Conservation (phyloP, 2,888 invertebrate species). For the Leptinotarsa rubiginosa region DNA sequence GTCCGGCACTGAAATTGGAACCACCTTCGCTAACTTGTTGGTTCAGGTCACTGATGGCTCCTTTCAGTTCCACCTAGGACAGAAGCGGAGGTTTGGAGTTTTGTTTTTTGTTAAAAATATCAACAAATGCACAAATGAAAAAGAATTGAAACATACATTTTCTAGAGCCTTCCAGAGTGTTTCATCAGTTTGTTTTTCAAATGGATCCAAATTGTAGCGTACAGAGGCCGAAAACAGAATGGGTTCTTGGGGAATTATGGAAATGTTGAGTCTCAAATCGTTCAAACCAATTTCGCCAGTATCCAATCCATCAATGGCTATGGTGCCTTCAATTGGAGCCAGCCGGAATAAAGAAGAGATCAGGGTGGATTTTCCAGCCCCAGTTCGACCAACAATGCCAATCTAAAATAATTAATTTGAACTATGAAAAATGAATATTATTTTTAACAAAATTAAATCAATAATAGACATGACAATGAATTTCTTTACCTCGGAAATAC, state of each 20-base stretch:
- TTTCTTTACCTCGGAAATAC: too few relatives aligned
- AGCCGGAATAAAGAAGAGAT: conserved; percentile 86
- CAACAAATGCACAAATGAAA: too few relatives aligned
- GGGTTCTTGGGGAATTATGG: conserved; percentile 88
- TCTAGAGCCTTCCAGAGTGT: conserved; percentile 83
- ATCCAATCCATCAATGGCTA: conserved; percentile 82
- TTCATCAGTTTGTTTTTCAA: conserved; percentile 78
- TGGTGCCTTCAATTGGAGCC: conserved; percentile 80
- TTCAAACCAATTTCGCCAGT: conserved; percentile 78
- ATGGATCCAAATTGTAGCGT: conserved; percentile 87
- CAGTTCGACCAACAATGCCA: conserved; percentile 88
- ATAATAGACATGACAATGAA: too few relatives aligned
- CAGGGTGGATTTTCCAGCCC: conserved; percentile 87
- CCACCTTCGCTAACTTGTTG: conserved; percentile 81
- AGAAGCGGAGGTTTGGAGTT: not conserved
- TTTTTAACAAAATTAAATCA: too few relatives aligned
- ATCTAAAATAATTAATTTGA: conserved; percentile 68
- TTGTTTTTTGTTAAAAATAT: too few relatives aligned
- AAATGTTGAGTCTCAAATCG: conserved; percentile 82
- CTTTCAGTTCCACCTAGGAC: conserved; percentile 73
- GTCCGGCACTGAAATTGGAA: conserved; percentile 87
- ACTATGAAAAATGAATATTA: too few relatives aligned
- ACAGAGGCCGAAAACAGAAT: conserved; percentile 86
- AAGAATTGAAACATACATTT: conserved; percentile 63
- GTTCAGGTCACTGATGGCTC: conserved; percentile 74